phyloP scores from a whole-genome alignment of 2,888 invertebrate genomes.

The Brachylomia viminalis region DNA sequence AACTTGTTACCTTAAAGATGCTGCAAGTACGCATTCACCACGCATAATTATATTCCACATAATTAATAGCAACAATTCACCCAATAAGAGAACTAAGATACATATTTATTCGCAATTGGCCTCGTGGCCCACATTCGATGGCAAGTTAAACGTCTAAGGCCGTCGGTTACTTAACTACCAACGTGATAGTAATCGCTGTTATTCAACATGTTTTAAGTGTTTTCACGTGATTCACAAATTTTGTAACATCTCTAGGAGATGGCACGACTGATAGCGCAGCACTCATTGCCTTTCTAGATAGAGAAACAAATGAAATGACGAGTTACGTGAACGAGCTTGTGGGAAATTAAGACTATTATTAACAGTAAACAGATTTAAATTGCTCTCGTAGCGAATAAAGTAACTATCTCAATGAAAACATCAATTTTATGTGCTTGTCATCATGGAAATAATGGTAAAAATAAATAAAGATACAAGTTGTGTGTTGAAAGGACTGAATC shows the following conservation, averaged over 20 bases:
- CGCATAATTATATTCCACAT: slow-evolving; percentile 6
- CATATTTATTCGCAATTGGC: slow-evolving; percentile 64
- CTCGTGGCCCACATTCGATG: slow-evolving; percentile 69
- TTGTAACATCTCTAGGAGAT: slow-evolving; percentile 62
- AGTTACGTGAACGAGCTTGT: slow-evolving; percentile 55
- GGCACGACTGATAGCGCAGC: slow-evolving; percentile 50
- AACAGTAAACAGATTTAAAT: slow-evolving; percentile 22
- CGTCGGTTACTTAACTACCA: slow-evolving; percentile 65
- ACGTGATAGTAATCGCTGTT: slow-evolving; percentile 63
- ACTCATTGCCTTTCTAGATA: slow-evolving; percentile 59
- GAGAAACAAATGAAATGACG: slow-evolving; percentile 55
- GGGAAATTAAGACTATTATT: slow-evolving; percentile 39
- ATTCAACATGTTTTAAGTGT: slow-evolving; percentile 65
- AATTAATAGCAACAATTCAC: slow-evolving; percentile 38
- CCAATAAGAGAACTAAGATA: slow-evolving; percentile 43
- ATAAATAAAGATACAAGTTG: background rate
- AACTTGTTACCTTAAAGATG: slow-evolving; percentile 15
- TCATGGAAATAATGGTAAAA: too few species aligned
- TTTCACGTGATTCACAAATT: slow-evolving; percentile 67
- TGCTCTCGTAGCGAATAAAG: background rate
- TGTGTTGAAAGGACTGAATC: background rate
- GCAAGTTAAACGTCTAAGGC: slow-evolving; percentile 65
- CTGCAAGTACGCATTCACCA: slow-evolving; percentile 2
- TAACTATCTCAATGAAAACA: slow-evolving; percentile 19
- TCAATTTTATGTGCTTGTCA: background rate